Evolutionary conservation across 2,797 vertebrate genomes (phyloP).

Genomic region (Catostomus latipinnis): DNA sequence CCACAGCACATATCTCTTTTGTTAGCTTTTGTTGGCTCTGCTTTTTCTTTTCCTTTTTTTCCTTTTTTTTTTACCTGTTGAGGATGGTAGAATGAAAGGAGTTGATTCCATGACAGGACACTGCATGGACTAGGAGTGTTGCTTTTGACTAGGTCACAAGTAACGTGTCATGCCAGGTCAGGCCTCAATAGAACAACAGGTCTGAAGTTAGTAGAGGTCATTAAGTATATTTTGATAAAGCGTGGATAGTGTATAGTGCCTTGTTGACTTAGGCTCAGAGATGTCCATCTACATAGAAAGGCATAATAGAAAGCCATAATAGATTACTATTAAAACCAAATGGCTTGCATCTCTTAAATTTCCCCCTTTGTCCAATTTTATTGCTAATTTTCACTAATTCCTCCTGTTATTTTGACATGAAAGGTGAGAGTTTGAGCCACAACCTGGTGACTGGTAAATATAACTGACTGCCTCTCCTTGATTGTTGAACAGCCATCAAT

Average conservation of each 20-base stretch:
- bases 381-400: conserved; percentile 9
- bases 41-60: not conserved
- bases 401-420: conserved; percentile 2
- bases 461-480: not conserved
- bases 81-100: conserved; percentile 16
- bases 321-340: not conserved
- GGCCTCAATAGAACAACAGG: not conserved
- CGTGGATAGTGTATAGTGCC: not conserved
- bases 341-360: conserved; percentile 12
- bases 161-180: conserved; percentile 14
- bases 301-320: conserved; percentile 1
- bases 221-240: conserved; percentile 6
- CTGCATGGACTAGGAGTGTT: not conserved
- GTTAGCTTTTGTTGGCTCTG: conserved; percentile 12
- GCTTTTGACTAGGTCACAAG: not conserved
- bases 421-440: not conserved
- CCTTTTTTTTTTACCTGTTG: not conserved
- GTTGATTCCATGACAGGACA: conserved; percentile 23
- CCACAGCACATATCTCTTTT: conserved; percentile 34
- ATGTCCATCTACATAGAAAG: conserved; percentile 1
- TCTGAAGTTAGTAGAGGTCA: not conserved
- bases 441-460: conserved; percentile 17
- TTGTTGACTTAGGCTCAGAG: conserved; percentile 28
- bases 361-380: not conserved
- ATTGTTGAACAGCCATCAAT: not conserved